Conservation (phyloP, 2,113 vertebrate genomes). For the Stegostoma tigrinum region DNA sequence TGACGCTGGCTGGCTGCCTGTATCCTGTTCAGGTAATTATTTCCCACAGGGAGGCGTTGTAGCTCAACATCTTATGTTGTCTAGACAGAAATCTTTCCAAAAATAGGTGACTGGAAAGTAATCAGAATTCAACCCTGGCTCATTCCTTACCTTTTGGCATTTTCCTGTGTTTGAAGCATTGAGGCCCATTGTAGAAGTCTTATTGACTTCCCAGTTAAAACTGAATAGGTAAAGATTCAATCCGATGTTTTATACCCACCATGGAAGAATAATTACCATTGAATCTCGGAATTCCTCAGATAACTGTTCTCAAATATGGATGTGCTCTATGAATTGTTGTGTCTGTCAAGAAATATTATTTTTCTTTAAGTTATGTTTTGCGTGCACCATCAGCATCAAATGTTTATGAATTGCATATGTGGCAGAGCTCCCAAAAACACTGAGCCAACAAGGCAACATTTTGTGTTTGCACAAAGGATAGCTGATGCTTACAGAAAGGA, state of each 20-base stretch:
- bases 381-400: not conserved
- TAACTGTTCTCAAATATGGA: not conserved
- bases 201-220: not conserved
- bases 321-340: not conserved
- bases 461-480: not conserved
- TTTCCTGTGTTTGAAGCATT: not conserved
- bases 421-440: not conserved
- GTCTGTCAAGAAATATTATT: not conserved
- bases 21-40: not conserved
- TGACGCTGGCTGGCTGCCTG: not conserved
- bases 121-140: not conserved
- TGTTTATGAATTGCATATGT: not conserved
- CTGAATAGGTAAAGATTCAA: not conserved
- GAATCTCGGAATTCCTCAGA: not conserved
- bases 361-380: not conserved
- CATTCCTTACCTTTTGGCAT: not conserved
- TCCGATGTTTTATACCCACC: not conserved
- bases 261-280: not conserved
- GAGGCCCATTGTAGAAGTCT: not conserved
- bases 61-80: not conserved
- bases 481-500: not conserved
- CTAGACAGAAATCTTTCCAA: not conserved
- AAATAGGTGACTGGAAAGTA: not conserved
- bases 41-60: not conserved
- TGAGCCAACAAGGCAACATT: not conserved